A percentile compares a stretch with the other conserved stretches of the same genome.
These are phyloP conservation scores for Anguilla megastoma DNA, from an alignment of 2,797 vertebrate genomes.

Conservation along the genomic window DNA sequence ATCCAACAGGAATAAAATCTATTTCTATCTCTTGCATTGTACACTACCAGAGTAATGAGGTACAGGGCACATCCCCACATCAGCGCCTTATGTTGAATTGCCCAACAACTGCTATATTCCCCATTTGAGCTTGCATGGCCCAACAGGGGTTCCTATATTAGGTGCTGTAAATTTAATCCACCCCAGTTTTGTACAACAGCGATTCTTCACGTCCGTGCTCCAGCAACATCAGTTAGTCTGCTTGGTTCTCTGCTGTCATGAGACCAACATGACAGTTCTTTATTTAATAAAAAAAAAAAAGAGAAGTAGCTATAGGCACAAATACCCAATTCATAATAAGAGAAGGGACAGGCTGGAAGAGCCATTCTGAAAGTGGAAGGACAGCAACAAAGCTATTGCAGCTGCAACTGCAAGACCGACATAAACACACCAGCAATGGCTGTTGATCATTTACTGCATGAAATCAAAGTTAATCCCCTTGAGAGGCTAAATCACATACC, in stretches of 20 bases:
- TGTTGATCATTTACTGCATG: neutral
- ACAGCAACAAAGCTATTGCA: neutral
- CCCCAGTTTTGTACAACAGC: neutral
- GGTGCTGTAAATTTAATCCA: neutral
- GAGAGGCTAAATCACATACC: neutral
- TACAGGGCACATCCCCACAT: neutral
- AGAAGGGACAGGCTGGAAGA: neutral
- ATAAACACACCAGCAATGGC: neutral
- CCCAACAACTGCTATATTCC: neutral
- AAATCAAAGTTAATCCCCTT: neutral
- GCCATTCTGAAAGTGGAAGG: neutral
- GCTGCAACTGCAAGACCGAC: neutral
- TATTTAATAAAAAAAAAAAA: neutral
- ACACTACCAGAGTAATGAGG: neutral
- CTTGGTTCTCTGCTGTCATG: neutral
- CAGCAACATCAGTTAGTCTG: neutral
- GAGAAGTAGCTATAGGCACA: too few relatives aligned
- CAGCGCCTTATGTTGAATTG: neutral
- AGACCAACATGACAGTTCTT: neutral
- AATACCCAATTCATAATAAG: constrained; percentile 34
- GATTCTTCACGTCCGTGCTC: neutral
- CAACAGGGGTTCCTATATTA: neutral
- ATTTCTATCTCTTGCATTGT: neutral
- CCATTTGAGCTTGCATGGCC: neutral
- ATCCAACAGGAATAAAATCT: neutral